Evolutionary conservation across 2,888 invertebrate genomes (phyloP).

Genomic region (Eristalis tenax): DNA sequence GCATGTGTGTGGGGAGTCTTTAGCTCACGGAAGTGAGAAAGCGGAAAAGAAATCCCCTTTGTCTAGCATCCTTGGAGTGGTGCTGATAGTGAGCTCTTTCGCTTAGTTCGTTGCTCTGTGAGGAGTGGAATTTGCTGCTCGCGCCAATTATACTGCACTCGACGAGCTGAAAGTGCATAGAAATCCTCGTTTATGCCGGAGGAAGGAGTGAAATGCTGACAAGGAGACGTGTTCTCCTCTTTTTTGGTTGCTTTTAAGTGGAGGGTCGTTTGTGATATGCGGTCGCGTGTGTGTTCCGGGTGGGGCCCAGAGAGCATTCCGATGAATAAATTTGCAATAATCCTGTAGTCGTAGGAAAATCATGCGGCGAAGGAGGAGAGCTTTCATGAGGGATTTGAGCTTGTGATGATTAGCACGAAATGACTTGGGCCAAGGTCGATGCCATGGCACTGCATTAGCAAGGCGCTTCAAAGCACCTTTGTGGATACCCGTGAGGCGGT

Average conservation of each 20-base stretch:
- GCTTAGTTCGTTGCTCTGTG: background rate
- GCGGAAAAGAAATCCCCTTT: constrained; percentile 8
- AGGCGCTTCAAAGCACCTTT: constrained; percentile 9
- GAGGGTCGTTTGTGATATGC: background rate
- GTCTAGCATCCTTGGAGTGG: constrained; percentile 21
- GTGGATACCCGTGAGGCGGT: background rate
- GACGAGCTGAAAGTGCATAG: constrained; percentile 18
- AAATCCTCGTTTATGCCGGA: constrained; percentile 29
- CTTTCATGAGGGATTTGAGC: constrained; percentile 16
- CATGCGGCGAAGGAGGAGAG: background rate
- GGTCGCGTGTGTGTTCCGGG: constrained; percentile 29
- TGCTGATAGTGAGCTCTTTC: constrained; percentile 18
- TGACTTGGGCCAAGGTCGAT: constrained; percentile 44
- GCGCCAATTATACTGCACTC: background rate
- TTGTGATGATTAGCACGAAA: constrained; percentile 48
- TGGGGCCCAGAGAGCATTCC: constrained; percentile 12
- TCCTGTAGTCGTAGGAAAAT: background rate
- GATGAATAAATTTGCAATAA: constrained; percentile 61
- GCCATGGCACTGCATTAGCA: constrained; percentile 40
- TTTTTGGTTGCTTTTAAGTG: background rate
- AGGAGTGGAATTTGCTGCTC: background rate
- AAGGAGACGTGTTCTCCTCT: background rate
- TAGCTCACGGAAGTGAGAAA: constrained; percentile 11
- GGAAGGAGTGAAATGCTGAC: constrained; percentile 14
- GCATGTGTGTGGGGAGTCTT: background rate